Evolutionary conservation across 2,797 vertebrate species (phyloP).

Genomic region (Sebastolobus altivelis): DNA sequence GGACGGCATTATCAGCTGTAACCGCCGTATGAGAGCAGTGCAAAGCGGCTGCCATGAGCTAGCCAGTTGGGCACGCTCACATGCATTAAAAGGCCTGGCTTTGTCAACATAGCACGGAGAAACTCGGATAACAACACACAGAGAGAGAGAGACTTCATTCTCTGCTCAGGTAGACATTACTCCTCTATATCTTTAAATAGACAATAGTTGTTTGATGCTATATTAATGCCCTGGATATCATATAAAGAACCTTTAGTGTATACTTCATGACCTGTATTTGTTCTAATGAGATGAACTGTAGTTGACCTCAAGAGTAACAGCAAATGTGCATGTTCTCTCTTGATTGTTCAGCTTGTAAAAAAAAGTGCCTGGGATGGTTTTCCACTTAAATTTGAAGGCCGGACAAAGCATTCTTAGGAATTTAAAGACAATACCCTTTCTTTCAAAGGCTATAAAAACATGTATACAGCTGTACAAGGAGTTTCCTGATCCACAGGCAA

Average conservation of each 20-base stretch:
- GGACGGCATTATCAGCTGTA: too few species aligned
- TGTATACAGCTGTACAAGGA: slow-evolving; percentile 83
- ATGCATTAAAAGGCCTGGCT: background rate
- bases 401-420: slow-evolving; percentile 79
- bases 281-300: slow-evolving; percentile 66
- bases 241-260: background rate
- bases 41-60: too few species aligned
- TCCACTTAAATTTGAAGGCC: slow-evolving; percentile 80
- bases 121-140: background rate
- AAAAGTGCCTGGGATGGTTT: slow-evolving; percentile 76
- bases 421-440: slow-evolving; percentile 85
- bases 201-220: background rate
- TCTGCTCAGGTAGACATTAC: background rate
- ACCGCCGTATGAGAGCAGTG: too few species aligned
- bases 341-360: slow-evolving; percentile 74
- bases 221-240: background rate
- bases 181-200: background rate
- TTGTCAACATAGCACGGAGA: too few species aligned
- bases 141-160: too few species aligned
- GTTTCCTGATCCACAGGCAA: slow-evolving; percentile 85
- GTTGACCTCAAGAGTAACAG: slow-evolving; percentile 60
- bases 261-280: slow-evolving; percentile 24
- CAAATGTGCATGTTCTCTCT: slow-evolving; percentile 55
- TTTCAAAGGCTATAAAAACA: slow-evolving; percentile 83
- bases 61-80: too few species aligned